Evolutionary conservation across 2,888 invertebrate species (phyloP).

Genomic region (Tenthredo amoena): DNA sequence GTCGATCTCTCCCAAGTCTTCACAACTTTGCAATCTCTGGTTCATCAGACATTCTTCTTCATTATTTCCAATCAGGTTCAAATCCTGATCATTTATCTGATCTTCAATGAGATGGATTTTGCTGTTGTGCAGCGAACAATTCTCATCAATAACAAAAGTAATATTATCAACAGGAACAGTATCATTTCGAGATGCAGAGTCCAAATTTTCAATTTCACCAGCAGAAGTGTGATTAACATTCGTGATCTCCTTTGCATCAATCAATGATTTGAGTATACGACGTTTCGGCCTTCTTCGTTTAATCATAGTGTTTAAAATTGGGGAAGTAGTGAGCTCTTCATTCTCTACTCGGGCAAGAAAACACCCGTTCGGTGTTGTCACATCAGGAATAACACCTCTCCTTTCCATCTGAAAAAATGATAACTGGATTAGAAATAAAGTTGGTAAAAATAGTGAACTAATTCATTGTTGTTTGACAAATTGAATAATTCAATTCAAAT

Average conservation of each 20-base stretch:
- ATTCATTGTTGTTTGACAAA: too few relatives aligned
- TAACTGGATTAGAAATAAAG: neutral
- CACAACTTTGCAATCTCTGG: neutral
- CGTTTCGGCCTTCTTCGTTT: slow-evolving; percentile 62
- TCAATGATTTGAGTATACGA: slow-evolving; percentile 63
- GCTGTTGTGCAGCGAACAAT: neutral
- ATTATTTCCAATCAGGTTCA: neutral
- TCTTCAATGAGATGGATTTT: neutral
- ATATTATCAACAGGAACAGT: neutral
- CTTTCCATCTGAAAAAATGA: neutral
- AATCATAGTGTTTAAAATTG: slow-evolving; percentile 62
- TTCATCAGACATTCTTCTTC: neutral
- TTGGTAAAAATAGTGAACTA: neutral
- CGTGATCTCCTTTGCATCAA: neutral
- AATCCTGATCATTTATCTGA: neutral
- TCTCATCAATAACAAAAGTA: slow-evolving; percentile 18
- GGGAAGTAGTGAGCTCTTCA: slow-evolving; percentile 59
- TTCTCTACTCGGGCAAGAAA: slow-evolving; percentile 48
- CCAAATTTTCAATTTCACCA: neutral
- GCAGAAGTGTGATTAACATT: neutral
- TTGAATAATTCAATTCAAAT: neutral
- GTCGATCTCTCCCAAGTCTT: neutral
- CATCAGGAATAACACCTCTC: neutral
- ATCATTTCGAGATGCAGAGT: neutral
- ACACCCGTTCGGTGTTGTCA: slow-evolving; percentile 28